A percentile compares a stretch with the other conserved stretches of the same genome.
Conservation (phyloP, 2,797 vertebrate genomes). For the Fringilla coelebs region DNA sequence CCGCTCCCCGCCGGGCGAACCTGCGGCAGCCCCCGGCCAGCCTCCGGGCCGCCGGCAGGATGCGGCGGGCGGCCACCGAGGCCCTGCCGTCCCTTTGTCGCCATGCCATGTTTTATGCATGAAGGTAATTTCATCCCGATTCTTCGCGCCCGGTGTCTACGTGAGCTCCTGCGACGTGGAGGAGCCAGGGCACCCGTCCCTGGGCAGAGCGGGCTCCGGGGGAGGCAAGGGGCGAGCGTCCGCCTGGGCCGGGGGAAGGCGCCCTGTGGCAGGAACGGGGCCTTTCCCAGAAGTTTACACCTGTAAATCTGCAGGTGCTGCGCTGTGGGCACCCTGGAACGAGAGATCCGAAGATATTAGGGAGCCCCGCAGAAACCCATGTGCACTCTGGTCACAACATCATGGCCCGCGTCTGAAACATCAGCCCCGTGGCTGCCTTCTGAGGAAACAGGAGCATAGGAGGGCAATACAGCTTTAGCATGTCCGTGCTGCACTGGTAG, state of each 20-base stretch:
- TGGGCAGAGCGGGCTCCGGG: background rate
- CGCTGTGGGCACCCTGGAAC: rapidly evolving
- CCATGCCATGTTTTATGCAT: slow-evolving; percentile 80
- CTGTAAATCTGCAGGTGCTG: background rate
- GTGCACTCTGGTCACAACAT: background rate
- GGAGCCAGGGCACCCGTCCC: background rate
- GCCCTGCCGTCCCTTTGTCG: slow-evolving; percentile 19
- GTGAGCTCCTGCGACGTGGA: background rate
- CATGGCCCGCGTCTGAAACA: background rate
- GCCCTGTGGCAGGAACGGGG: rapidly evolving
- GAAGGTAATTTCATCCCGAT: slow-evolving; percentile 73
- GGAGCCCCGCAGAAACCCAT: background rate
- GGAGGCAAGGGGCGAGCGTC: background rate
- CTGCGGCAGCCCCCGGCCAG: background rate
- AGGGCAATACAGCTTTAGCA: background rate
- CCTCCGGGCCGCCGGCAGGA: background rate
- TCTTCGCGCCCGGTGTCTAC: background rate
- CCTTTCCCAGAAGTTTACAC: background rate
- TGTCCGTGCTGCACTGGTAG: background rate
- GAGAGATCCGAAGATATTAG: rapidly evolving
- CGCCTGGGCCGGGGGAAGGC: rapidly evolving
- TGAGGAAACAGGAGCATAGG: background rate
- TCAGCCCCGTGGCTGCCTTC: rapidly evolving
- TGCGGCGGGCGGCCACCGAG: background rate
- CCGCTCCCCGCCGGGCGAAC: background rate